Evolutionary conservation across 2,888 invertebrate species (phyloP).

Genomic region (Pardosa pseudoannulata): DNA sequence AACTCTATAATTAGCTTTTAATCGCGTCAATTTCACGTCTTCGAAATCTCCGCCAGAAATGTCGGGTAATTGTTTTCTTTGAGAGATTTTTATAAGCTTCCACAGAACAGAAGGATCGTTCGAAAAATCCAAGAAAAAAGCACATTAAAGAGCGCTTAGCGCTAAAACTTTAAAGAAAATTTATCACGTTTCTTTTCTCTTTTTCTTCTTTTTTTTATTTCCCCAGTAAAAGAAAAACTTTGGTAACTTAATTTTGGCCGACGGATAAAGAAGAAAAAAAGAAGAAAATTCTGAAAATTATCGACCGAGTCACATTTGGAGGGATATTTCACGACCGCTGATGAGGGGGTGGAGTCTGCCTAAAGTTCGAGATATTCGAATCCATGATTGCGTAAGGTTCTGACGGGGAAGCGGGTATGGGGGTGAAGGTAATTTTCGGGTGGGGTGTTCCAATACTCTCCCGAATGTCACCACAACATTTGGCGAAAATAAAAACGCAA

Average conservation of each 20-base stretch:
- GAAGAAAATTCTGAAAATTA: slow-evolving; percentile 25
- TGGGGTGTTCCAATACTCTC: slow-evolving; percentile 25
- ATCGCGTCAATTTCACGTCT: too few species aligned
- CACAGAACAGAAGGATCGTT: too few species aligned
- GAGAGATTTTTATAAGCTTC: too few species aligned
- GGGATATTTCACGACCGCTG: slow-evolving; percentile 63
- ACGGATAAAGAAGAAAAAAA: slow-evolving; percentile 2
- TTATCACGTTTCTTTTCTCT: slow-evolving; percentile 43
- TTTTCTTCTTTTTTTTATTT: slow-evolving; percentile 4
- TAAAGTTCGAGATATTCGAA: neutral
- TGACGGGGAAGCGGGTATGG: neutral
- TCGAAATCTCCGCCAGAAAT: too few species aligned
- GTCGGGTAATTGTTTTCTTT: too few species aligned
- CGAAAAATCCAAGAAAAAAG: slow-evolving; percentile 26
- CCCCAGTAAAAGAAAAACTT: slow-evolving; percentile 34
- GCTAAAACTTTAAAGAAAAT: slow-evolving; percentile 26
- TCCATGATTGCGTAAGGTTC: neutral
- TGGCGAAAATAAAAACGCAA: slow-evolving; percentile 26
- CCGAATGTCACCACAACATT: slow-evolving; percentile 63
- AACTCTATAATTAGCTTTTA: too few species aligned
- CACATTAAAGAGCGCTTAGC: slow-evolving; percentile 59
- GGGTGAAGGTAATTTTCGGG: slow-evolving; percentile 51
- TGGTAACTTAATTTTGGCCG: slow-evolving; percentile 13
- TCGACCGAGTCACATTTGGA: slow-evolving; percentile 44
- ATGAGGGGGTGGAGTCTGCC: slow-evolving; percentile 32